Evolutionary conservation across 2,797 vertebrate genomes (phyloP), one percentile per base, ranked within the genome.

Genomic region (Nyctalus aviator): DNA sequence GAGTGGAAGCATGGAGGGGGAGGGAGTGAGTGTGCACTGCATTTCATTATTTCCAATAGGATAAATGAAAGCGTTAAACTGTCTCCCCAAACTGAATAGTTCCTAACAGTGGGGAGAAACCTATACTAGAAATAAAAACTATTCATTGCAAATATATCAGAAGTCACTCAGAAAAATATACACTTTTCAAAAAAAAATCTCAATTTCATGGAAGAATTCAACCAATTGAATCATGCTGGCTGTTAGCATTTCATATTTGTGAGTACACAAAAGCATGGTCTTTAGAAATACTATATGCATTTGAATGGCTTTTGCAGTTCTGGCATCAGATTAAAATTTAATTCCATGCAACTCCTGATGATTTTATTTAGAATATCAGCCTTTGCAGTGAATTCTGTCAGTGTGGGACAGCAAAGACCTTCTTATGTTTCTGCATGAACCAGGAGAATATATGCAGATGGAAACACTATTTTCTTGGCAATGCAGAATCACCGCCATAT

Each of bases 381-480:
- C 79, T 96, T 94, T 93, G 91, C 81, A 72, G 53, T 78, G 92
- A 97, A 84, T 91, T 96, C 89, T 93, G 91, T 92, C 85, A 46
- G 27, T 72, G 3, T 55, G 93, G 75, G 93, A 88, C 84, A 77
- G 3, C 76, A 79, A 90, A 89, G 64, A 10, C 48, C 35, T 27
- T 97, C 72, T 95, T 88, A 75, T 79, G 37, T 72, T 94, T 97
- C 90, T 66, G 76, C 93, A 44, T 83, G 94, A 97, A 97, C 91
- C 75, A 96, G 91, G 95, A 95, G 93, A 72, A 96, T 96, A 93
- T 48, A 90, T 95, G 59, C 46, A 88, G 95, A 95, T 68, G 95
- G 85, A 97, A 96, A 95, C 94, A 95, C 77, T 96, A 92, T 97
- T 97, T 98, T 96, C 81, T 93, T 97, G 95, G 86, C 89, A 81